Evolutionary conservation across 2,888 invertebrate genomes (phyloP), one percentile per base, ranked within the genome.

Genomic region (Andrena haemorrhoa): DNA sequence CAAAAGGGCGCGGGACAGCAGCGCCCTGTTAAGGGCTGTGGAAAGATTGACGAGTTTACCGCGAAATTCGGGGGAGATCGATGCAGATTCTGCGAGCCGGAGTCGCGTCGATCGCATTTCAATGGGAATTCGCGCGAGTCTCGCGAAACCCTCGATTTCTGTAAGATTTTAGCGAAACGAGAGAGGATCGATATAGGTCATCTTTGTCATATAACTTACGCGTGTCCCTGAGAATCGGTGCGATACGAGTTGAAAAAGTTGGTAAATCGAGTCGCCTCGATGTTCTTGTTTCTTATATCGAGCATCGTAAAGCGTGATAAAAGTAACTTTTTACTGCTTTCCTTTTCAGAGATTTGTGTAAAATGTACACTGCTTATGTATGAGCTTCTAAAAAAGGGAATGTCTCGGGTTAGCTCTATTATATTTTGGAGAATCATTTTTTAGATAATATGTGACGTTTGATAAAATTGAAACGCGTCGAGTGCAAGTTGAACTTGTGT

Each of bases 11-110:
- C 23, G 63, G 49, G 56, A 47, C 61, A 78, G 74, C 47, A 49
- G 60, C 16, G 61, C 20, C 47, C 63, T 49, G 68, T 79, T 79
- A 79, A 53, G 33, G 61, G 56, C 63, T 20, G 51, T 35, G 63
- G 61, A 79, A 75, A 75, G 78, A 79, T 79, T 79, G 68, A 79
- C 75, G 78, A 79, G 66, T 4, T 58, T 29, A 56, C 26, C 12
- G 41, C 49, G 23, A 26, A 68, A 61, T 35, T 66, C 61, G 20
- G 10, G 66, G 12, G 49, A 68, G 68, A 78, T 78, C 49, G 35
- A 74, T 66, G 77, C 72, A 35, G 29, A 51, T 35, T 56, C 10
- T 56, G 56, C 56, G 56, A 26, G 56, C 56, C 26, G 56, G 23
- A 4, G 8, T 10, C 20, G 23, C 56, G 10, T 10, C 20, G 23